Evolutionary conservation across 2,113 vertebrate genomes (phyloP).

Genomic region (Lepidiolamprologus cunningtoni): DNA sequence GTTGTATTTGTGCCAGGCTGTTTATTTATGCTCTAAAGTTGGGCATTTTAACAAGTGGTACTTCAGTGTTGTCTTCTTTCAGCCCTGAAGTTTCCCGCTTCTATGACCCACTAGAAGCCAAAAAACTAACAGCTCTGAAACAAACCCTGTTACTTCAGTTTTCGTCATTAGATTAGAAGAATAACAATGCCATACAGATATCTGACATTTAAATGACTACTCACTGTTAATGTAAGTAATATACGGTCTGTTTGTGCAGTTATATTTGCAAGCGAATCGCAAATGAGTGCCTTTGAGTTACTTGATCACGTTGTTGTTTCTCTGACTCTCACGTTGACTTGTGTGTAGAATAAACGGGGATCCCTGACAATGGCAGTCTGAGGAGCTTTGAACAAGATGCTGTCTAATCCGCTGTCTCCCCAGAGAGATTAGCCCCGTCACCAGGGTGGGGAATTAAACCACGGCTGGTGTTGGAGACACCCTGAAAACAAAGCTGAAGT

Average conservation of each 20-base stretch:
- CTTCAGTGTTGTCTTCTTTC: background rate
- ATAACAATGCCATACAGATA: background rate
- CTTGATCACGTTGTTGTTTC: background rate
- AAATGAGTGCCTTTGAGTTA: background rate
- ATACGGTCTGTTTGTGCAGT: background rate
- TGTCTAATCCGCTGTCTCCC: conserved; percentile 52
- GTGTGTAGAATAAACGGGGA: background rate
- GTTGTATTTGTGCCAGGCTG: background rate
- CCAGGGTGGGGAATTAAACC: conserved; percentile 31
- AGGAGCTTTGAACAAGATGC: conserved; percentile 26
- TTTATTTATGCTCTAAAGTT: background rate
- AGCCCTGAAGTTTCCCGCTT: background rate
- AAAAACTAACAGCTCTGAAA: background rate
- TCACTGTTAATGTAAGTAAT: background rate
- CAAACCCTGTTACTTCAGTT: background rate
- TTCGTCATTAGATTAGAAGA: background rate
- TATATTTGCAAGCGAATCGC: background rate
- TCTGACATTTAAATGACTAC: background rate
- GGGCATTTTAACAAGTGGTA: background rate
- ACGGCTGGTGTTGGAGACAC: conserved; percentile 17
- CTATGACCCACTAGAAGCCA: background rate
- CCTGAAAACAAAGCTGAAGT: background rate
- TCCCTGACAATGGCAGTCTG: background rate
- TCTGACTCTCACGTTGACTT: background rate
- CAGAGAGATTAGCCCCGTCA: conserved; percentile 47